Conservation (phyloP, 2,113 vertebrate species). For the Phoenicopterus ruber region DNA sequence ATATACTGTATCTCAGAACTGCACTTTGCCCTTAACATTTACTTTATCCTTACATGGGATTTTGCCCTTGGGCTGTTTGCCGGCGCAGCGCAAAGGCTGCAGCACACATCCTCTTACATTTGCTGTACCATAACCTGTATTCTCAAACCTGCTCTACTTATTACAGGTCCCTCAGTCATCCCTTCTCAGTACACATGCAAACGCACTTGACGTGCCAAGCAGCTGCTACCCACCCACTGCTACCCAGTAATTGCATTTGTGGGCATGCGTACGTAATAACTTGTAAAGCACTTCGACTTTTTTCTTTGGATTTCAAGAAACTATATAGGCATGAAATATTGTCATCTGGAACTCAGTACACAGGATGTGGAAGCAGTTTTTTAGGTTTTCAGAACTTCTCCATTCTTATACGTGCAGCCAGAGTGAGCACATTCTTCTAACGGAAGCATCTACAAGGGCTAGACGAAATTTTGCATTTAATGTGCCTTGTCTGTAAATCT, state of each 20-base stretch:
- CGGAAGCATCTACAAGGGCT: not conserved
- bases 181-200: not conserved
- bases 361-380: not conserved
- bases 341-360: not conserved
- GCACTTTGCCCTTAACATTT: constrained; percentile 10
- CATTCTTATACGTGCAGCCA: not conserved
- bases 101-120: not conserved
- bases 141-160: not conserved
- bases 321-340: not conserved
- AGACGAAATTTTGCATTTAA: not conserved
- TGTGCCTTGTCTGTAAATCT: not conserved
- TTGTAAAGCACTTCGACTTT: not conserved
- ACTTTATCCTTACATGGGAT: not conserved
- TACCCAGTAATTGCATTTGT: not conserved
- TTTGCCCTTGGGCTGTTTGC: not conserved
- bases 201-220: not conserved
- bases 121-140: not conserved
- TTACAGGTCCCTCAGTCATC: not conserved
- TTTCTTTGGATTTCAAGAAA: not conserved
- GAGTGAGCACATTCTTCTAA: not conserved
- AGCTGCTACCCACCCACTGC: constrained; percentile 6
- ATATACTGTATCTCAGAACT: not conserved
- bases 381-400: not conserved
- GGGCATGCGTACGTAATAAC: not conserved
- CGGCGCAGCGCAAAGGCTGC: not conserved